phyloP scores from a whole-genome alignment of 1,140 invertebrate genomes.

The Pectinophora gossypiella region DNA sequence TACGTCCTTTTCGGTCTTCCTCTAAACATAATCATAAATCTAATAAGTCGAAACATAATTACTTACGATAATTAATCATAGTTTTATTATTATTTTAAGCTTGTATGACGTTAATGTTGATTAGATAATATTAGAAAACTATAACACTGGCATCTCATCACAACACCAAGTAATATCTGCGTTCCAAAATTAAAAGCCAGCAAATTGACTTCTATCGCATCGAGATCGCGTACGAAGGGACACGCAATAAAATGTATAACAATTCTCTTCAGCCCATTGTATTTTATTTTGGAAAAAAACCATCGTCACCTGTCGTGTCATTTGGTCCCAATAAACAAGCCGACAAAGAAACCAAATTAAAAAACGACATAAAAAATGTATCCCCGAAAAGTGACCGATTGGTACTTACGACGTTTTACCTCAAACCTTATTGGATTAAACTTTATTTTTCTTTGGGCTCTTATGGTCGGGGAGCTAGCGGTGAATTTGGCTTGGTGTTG shows the following conservation, averaged over 20 bases:
- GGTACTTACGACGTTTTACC: slow-evolving; percentile 50
- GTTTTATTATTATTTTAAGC: too few relatives aligned
- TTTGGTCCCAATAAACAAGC: slow-evolving; percentile 67
- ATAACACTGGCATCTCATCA: slow-evolving; percentile 35
- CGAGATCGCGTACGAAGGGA: slow-evolving; percentile 32
- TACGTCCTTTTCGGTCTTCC: too few relatives aligned
- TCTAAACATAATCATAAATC: too few relatives aligned
- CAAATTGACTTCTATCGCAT: slow-evolving; percentile 52
- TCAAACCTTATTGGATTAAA: not conserved
- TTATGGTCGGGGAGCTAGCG: not conserved
- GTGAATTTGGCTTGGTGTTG: not conserved
- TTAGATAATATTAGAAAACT: not conserved
- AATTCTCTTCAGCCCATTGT: slow-evolving; percentile 48
- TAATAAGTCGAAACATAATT: too few relatives aligned
- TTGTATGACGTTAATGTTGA: too few relatives aligned
- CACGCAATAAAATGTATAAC: slow-evolving; percentile 71
- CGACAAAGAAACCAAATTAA: slow-evolving; percentile 70
- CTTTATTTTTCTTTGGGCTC: not conserved
- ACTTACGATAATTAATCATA: too few relatives aligned
- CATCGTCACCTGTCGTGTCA: slow-evolving; percentile 71
- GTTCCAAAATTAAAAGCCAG: slow-evolving; percentile 39
- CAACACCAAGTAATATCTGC: slow-evolving; percentile 64
- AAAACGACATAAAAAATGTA: slow-evolving; percentile 57
- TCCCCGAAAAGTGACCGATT: slow-evolving; percentile 55
- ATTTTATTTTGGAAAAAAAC: slow-evolving; percentile 39